These are phyloP conservation scores for Thymelicus lineola DNA, from an alignment of 2,888 invertebrate genomes.

Conservation along the genomic window DNA sequence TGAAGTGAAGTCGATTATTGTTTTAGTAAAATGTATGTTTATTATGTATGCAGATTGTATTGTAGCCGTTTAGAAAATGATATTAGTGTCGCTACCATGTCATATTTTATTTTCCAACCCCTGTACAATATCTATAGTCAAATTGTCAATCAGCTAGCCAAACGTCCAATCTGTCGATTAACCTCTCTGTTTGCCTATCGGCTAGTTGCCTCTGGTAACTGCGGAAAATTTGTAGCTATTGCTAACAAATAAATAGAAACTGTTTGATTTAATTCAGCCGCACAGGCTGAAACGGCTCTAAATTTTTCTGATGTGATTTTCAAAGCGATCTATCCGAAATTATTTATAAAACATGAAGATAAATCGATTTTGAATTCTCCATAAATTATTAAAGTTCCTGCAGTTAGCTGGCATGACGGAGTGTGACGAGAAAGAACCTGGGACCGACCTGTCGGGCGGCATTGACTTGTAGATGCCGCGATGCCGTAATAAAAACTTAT, in stretches of 20 bases:
- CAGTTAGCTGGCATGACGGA: no score
- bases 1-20: no score
- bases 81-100: not conserved
- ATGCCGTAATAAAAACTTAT: slow-evolving; percentile 6
- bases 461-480: not conserved
- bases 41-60: not conserved
- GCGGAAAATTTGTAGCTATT: slow-evolving; percentile 33
- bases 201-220: slow-evolving; percentile 8
- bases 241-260: slow-evolving; percentile 33
- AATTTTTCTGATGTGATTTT: not conserved
- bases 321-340: no score
- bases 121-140: not conserved
- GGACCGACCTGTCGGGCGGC: not conserved
- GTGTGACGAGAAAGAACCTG: not conserved
- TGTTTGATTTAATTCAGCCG: slow-evolving; percentile 33
- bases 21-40: no score
- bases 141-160: not conserved
- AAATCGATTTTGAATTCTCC: no score
- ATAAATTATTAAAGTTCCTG: no score
- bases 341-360: no score
- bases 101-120: not conserved
- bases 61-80: not conserved
- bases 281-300: slow-evolving; percentile 14
- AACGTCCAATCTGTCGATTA: not conserved
- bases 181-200: not conserved